Evolutionary conservation across 2,797 vertebrate genomes (phyloP), one percentile per base, ranked within the genome.

Genomic region (Poeciliopsis paucimaculata): DNA sequence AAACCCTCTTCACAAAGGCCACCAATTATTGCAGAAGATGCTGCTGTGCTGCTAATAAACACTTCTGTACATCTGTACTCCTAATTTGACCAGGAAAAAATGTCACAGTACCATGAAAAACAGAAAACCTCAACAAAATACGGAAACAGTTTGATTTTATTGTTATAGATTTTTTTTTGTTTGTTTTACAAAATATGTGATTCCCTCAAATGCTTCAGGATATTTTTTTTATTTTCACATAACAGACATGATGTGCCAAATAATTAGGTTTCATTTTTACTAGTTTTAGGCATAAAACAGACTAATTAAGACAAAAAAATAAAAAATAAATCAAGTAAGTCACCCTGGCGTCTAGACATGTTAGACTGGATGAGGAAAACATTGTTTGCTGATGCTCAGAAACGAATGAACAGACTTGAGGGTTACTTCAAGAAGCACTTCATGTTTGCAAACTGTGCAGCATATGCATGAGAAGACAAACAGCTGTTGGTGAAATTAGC

Each of bases 271-370:
- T 88, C 95, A 97, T 94, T 95, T 96, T 97, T 94, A 95, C 92
- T 79, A 95, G 95, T 96, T 95, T 95, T 95, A 96, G 92, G 96
- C 84, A 94, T 94, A 95, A 95, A 94, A 96, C 87, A 95, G 90
- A 96, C 91, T 90, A 92, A 88, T 86, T 92, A 94, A 70, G 76
- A 88, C 75, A 77, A 81, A 78, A 77, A 81, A 84, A 79, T 55
- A 81, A 68, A 76, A 76, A 73, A 71, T 75, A 78, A 34, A 82
- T 95, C 93, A 94, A 95, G 93, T 93, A 92, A 92, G 89, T 93
- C 92, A 93, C 90, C 91, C 93, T 90, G 92, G 93, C 93, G 90
- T 91, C 78, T 81, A 83, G 85, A 89, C 77, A 82, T 72, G 88
- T 91, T 91, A 78, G 78, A 60, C 75, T 84, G 77, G 76, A 82